Conservation (phyloP, 1,140 invertebrate species). For the Mycetomoellerius zeteki region DNA sequence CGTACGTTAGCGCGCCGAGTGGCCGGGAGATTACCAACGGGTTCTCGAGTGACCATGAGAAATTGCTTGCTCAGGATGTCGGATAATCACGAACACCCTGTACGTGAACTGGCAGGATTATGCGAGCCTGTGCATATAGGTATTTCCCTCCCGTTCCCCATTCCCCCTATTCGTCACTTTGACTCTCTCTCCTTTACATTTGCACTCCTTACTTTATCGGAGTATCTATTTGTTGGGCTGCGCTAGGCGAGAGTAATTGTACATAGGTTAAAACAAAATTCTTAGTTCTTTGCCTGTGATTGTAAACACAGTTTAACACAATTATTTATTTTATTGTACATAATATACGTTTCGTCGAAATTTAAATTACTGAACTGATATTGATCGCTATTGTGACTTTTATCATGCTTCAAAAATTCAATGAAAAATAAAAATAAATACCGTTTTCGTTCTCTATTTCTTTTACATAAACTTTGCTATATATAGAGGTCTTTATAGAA, state of each 20-base stretch:
- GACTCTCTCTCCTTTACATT: conserved; percentile 32
- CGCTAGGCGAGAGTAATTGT: conserved; percentile 1
- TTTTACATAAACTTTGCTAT: neutral
- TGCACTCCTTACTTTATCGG: conserved; percentile 19
- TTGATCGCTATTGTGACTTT: neutral
- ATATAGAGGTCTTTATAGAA: neutral
- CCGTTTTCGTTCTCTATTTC: neutral
- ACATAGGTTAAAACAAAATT: neutral
- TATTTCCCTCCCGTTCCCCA: conserved; percentile 32
- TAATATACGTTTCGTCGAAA: neutral
- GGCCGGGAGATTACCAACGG: conserved; percentile 70
- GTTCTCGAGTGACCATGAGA: conserved; percentile 78
- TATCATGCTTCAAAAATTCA: neutral
- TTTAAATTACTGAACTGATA: neutral
- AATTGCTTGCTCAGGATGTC: conserved; percentile 77
- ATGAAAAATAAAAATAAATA: neutral
- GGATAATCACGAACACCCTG: conserved; percentile 78
- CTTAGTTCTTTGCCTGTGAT: neutral
- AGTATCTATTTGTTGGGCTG: conserved; percentile 39
- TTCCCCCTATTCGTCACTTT: conserved; percentile 13
- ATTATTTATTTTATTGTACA: conserved; percentile 2
- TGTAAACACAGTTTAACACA: neutral
- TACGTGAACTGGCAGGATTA: conserved; percentile 76
- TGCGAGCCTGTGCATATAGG: conserved; percentile 72
- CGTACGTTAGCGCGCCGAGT: conserved; percentile 70